Percentiles rank a stretch among this genome's conserved stretches.
Conservation (phyloP, 2,888 invertebrate species). For the Ormyrus labotus region DNA sequence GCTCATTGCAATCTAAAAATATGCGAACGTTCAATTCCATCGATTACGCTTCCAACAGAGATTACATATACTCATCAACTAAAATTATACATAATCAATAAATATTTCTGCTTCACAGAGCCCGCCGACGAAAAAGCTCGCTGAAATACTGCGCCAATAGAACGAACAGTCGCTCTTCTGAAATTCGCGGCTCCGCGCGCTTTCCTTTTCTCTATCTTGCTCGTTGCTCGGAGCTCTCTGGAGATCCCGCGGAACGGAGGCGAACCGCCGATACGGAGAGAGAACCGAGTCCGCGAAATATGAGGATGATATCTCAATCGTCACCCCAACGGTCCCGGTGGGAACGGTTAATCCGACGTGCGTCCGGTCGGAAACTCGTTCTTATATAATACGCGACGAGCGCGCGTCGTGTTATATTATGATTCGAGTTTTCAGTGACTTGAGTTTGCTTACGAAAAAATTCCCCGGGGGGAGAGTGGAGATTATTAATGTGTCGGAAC, state of each 20-base stretch:
- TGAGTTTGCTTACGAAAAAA: too few species aligned
- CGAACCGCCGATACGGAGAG: neutral
- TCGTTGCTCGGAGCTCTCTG: neutral
- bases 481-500: too few species aligned
- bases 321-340: constrained; percentile 2
- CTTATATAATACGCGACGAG: neutral
- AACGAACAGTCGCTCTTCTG: neutral
- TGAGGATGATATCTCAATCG: constrained; percentile 47
- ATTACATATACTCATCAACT: too few species aligned
- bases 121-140: neutral
- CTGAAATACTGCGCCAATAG: neutral
- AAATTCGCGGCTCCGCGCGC: neutral
- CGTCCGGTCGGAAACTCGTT: constrained; percentile 29
- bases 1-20: too few species aligned
- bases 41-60: too few species aligned
- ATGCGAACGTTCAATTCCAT: too few species aligned
- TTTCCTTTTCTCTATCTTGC: neutral
- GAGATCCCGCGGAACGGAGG: neutral
- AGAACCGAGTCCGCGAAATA: constrained; percentile 11
- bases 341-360: constrained; percentile 36
- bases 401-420: neutral
- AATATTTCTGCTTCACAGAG: too few species aligned
- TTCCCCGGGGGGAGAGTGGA: too few species aligned
- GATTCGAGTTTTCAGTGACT: too few species aligned
- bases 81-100: too few species aligned